These are phyloP conservation scores for Cryptocheilus praepositus DNA, from an alignment of 2,888 invertebrate genomes.

Conservation along the genomic window DNA sequence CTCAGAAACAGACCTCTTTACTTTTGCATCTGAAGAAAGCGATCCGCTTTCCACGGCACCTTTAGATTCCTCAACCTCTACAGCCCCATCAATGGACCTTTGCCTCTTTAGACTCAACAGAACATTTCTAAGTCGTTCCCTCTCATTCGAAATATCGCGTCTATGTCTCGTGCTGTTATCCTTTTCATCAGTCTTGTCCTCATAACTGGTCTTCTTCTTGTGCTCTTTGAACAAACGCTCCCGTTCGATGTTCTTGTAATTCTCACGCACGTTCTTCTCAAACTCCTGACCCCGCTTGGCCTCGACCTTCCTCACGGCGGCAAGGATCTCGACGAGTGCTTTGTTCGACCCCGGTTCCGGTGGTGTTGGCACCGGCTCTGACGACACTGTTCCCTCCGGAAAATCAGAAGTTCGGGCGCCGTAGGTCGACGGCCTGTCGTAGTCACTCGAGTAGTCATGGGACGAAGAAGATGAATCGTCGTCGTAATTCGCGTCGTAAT, in stretches of 20 bases:
- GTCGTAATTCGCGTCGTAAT: slow-evolving; percentile 62
- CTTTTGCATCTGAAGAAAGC: too few species aligned
- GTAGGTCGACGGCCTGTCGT: slow-evolving; percentile 30
- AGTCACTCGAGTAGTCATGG: slow-evolving; percentile 51
- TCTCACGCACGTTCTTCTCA: slow-evolving; percentile 34
- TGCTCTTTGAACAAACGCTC: slow-evolving; percentile 16
- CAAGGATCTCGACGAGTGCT: slow-evolving; percentile 41
- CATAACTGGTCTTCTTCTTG: neutral
- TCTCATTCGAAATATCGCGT: neutral
- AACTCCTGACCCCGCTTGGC: slow-evolving; percentile 39
- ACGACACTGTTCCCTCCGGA: slow-evolving; percentile 26
- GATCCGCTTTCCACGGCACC: too few species aligned
- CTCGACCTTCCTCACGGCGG: slow-evolving; percentile 37
- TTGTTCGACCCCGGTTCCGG: slow-evolving; percentile 20
- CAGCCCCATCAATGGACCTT: neutral
- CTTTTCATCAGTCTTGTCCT: neutral
- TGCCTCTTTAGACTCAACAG: neutral
- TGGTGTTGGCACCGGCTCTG: slow-evolving; percentile 32
- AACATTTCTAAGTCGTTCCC: neutral
- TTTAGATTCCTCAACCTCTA: too few species aligned
- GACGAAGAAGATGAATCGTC: slow-evolving; percentile 43
- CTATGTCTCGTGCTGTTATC: neutral
- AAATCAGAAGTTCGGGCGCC: slow-evolving; percentile 37
- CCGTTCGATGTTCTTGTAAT: slow-evolving; percentile 21
- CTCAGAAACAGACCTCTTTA: too few species aligned